A percentile compares a stretch with the other conserved stretches of the same genome.
phyloP scores from a whole-genome alignment of 23 tunicate genomes.

The Styela plicata region DNA sequence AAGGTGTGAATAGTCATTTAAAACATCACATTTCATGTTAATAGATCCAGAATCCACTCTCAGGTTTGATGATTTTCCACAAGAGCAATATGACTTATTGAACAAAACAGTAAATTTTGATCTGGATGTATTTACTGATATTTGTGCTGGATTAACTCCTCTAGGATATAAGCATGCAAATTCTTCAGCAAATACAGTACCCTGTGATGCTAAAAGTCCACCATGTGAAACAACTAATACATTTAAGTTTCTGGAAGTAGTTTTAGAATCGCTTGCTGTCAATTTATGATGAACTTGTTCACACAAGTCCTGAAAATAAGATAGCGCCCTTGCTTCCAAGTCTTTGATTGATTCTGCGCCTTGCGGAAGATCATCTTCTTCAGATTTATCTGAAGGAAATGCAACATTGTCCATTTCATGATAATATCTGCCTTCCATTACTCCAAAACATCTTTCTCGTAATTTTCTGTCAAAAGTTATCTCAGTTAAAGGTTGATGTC shows the following conservation, averaged over 20 bases:
- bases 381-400: not conserved
- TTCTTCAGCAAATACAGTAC: not conserved
- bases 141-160: slow-evolving; percentile 7
- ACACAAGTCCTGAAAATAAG: not conserved
- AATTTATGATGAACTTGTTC: not conserved
- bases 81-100: too few relatives aligned
- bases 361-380: not conserved
- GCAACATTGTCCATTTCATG: slow-evolving; percentile 17
- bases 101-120: not conserved
- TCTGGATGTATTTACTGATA: slow-evolving; percentile 9
- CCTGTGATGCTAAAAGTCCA: not conserved
- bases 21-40: not conserved
- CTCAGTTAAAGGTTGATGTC: not conserved
- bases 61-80: not conserved
- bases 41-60: not conserved
- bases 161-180: not conserved
- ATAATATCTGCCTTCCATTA: slow-evolving; percentile 27
- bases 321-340: not conserved
- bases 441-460: slow-evolving; percentile 22
- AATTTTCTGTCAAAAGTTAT: not conserved
- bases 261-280: not conserved
- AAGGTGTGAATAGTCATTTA: slow-evolving; percentile 3
- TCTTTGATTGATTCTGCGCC: slow-evolving; percentile 21
- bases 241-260: not conserved
- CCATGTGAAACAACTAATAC: slow-evolving; percentile 17